Conservation (phyloP, 2,797 vertebrate species). For the Lateolabrax maculatus region DNA sequence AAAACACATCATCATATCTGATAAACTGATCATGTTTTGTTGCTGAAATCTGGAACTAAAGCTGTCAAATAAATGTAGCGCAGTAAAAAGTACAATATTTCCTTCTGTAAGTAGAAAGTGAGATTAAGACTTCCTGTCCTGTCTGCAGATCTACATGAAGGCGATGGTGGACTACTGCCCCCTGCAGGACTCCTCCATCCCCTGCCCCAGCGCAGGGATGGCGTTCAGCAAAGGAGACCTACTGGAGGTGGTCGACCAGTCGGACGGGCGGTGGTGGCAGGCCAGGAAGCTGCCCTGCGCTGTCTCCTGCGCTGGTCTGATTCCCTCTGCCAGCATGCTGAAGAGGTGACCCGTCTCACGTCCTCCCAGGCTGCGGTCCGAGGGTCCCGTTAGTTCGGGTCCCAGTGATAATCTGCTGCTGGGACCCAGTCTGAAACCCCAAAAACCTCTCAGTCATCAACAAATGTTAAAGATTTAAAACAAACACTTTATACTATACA, state of each 20-base stretch:
- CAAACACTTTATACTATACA: too few species aligned
- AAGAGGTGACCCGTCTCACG: conserved; percentile 84
- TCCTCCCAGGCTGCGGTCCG: neutral
- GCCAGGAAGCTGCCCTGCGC: conserved; percentile 89
- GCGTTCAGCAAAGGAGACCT: conserved; percentile 92
- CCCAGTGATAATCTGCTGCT: neutral
- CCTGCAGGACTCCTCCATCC: conserved; percentile 89
- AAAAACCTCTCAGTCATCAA: too few species aligned
- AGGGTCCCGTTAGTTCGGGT: neutral
- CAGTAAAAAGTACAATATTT: neutral
- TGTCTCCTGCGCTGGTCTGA: conserved; percentile 88
- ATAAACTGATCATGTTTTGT: too few species aligned
- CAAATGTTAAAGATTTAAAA: too few species aligned
- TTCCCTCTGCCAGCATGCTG: conserved; percentile 91
- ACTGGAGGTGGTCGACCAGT: conserved; percentile 94
- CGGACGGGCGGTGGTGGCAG: conserved; percentile 93
- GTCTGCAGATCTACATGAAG: conserved; percentile 87
- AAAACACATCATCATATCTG: too few species aligned
- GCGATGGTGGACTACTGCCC: conserved; percentile 95
- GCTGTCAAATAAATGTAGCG: too few species aligned
- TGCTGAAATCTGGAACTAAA: too few species aligned
- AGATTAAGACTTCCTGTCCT: too few species aligned
- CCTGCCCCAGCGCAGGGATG: conserved; percentile 91
- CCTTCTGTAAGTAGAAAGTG: too few species aligned
- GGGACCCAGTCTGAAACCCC: neutral